Evolutionary conservation across 2,797 vertebrate species (phyloP), one percentile per base, ranked within the genome.

Genomic region (Pterois miles): DNA sequence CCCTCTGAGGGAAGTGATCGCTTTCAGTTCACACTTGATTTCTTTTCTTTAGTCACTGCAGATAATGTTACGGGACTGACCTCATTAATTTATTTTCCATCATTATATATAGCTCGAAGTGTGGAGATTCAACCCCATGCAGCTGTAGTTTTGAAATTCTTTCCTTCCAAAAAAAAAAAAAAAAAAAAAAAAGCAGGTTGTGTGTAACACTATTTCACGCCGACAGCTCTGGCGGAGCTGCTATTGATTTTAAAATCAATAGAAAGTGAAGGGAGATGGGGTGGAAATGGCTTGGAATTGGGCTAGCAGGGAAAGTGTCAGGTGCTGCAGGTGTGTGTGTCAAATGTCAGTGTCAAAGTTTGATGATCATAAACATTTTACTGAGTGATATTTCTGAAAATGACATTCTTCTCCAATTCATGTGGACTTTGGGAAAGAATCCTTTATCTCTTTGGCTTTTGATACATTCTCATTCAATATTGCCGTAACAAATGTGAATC

Each of bases 231-330:
- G 85, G 84, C 85, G 91, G 91, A 93, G 93, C 88, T 78, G 76
- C 80, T 92, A 94, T 95, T 91, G 94, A 95, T 95, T 94, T 94
- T 83, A 72, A 89, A 95, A 95, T 95, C 94, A 86, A 95, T 95
- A 93, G 87, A 92, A 93, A 92, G 93, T 92, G 93, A 95, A 92
- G 87, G 88, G 87, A 93, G 94, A 94, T 92, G 88, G 93, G 82
- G 71, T 89, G 91, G 87, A 95, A 93, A 95, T 90, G 89, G 89
- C 74, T 86, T 71, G 78, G 84, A 93, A 92, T 87, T 89, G 90
- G 88, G 76, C 84, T 31, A 65, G 82, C 74, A 69, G 73, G 73
- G 70, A 74, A 88, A 74, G 81, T 84, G 88, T 92, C 88, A 84
- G 83, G 73, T 83, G 73, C 65, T 87, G 71, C 79, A 85, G 73